Evolutionary conservation across 1,140 invertebrate genomes (phyloP).

Genomic region (Apis cerana): DNA sequence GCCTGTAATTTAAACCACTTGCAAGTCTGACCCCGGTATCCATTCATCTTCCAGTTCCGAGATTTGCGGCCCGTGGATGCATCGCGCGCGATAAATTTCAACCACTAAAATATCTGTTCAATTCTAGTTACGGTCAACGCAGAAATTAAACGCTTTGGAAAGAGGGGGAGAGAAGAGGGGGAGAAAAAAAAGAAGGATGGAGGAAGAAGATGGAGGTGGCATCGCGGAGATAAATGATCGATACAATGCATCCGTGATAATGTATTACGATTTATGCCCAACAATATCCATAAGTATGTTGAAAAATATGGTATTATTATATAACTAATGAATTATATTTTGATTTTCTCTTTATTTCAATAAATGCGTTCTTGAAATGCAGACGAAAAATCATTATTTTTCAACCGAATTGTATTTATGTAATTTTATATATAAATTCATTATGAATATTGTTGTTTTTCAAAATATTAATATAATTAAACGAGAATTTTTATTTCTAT

Average conservation of each 20-base stretch:
- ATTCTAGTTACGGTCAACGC: conserved; percentile 7
- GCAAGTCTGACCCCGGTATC: conserved; percentile 28
- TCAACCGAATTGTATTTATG: too few relatives aligned
- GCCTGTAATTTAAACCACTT: conserved; percentile 35
- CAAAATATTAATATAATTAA: too few relatives aligned
- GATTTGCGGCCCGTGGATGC: conserved; percentile 32
- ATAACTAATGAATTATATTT: too few relatives aligned
- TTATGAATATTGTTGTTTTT: too few relatives aligned
- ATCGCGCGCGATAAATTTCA: conserved; percentile 30
- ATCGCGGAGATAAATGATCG: background rate
- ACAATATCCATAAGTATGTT: too few relatives aligned
- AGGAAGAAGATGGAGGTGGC: background rate
- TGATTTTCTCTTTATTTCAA: too few relatives aligned
- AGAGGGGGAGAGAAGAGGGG: background rate
- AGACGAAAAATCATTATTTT: too few relatives aligned
- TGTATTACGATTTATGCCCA: background rate
- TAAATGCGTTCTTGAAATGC: too few relatives aligned
- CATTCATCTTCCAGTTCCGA: conserved; percentile 36
- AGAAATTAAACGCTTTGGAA: conserved; percentile 5
- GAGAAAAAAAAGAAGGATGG: background rate
- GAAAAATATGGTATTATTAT: too few relatives aligned
- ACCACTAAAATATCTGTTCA: conserved; percentile 19
- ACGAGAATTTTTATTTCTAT: too few relatives aligned
- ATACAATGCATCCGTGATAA: background rate
- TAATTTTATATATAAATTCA: too few relatives aligned